phyloP scores from a whole-genome alignment of 1,140 invertebrate species.

The Musca domestica region DNA sequence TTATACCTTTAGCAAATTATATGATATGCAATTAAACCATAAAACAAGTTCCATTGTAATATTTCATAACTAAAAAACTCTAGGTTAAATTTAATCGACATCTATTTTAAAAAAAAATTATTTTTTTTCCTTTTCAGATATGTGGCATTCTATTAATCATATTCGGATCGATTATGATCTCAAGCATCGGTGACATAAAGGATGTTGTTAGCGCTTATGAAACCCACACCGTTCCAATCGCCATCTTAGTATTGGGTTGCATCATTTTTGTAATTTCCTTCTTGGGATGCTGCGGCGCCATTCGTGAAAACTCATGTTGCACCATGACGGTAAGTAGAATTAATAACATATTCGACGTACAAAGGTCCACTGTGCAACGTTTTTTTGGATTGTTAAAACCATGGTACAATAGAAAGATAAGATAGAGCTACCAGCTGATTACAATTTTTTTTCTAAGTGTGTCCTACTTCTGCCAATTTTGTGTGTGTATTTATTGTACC shows the following conservation, averaged over 20 bases:
- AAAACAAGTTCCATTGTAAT: no score
- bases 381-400: background rate
- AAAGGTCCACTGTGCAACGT: background rate
- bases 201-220: constrained; percentile 55
- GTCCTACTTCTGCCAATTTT: no score
- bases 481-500: background rate
- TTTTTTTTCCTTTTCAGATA: constrained; percentile 55
- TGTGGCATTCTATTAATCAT: constrained; percentile 63
- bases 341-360: background rate
- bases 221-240: constrained; percentile 59
- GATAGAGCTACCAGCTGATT: no score
- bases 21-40: no score
- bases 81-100: no score
- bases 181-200: constrained; percentile 56
- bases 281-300: constrained; percentile 82
- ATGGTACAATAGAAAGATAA: no score
- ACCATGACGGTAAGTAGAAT: constrained; percentile 65
- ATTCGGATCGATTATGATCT: constrained; percentile 60
- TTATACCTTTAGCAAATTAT: no score
- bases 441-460: no score
- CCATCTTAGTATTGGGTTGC: constrained; percentile 69
- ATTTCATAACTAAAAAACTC: no score
- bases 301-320: constrained; percentile 78
- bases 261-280: constrained; percentile 76
- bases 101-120: background rate